Percentiles rank a stretch among this genome's conserved stretches.
phyloP scores from a whole-genome alignment of 1,140 invertebrate genomes.

The Apolygus lucorum region DNA sequence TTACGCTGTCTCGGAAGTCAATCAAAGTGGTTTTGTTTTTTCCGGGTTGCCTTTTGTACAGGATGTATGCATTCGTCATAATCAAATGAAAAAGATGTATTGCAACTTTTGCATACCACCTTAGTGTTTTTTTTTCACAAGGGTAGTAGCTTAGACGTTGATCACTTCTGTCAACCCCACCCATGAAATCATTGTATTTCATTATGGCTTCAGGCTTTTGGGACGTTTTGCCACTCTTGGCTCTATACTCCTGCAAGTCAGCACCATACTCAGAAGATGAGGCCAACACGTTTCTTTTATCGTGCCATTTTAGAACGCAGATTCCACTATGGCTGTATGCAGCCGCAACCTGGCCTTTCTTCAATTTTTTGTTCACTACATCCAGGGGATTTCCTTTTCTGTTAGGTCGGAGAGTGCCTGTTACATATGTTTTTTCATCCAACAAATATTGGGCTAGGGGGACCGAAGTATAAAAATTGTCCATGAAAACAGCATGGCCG shows the following conservation, averaged over 20 bases:
- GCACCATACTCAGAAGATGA: slow-evolving; percentile 12
- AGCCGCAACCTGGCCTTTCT: slow-evolving; percentile 6
- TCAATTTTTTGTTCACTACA: slow-evolving; percentile 7
- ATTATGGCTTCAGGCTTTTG: slow-evolving; percentile 24
- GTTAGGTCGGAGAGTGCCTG: slow-evolving; percentile 19
- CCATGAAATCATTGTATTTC: slow-evolving; percentile 30
- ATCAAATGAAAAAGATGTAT: slow-evolving; percentile 27
- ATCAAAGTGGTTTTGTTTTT: slow-evolving; percentile 15
- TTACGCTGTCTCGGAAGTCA: slow-evolving; percentile 16
- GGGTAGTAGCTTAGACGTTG: slow-evolving; percentile 28
- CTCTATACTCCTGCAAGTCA: slow-evolving; percentile 9
- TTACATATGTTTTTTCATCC: slow-evolving; percentile 6
- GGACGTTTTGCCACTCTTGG: slow-evolving; percentile 14
- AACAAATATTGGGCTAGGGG: neutral
- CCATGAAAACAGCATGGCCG: slow-evolving; percentile 29
- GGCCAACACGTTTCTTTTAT: slow-evolving; percentile 17
- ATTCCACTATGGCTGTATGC: slow-evolving; percentile 4
- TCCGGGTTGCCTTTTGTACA: slow-evolving; percentile 11
- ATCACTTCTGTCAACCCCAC: slow-evolving; percentile 27
- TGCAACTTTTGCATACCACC: slow-evolving; percentile 29
- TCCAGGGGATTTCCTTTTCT: slow-evolving; percentile 11
- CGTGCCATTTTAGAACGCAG: slow-evolving; percentile 19
- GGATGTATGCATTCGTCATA: slow-evolving; percentile 22
- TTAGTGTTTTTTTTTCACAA: slow-evolving; percentile 28
- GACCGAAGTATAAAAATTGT: slow-evolving; percentile 20